Conservation (phyloP, 2,113 vertebrate species). For the Lates calcarifer region DNA sequence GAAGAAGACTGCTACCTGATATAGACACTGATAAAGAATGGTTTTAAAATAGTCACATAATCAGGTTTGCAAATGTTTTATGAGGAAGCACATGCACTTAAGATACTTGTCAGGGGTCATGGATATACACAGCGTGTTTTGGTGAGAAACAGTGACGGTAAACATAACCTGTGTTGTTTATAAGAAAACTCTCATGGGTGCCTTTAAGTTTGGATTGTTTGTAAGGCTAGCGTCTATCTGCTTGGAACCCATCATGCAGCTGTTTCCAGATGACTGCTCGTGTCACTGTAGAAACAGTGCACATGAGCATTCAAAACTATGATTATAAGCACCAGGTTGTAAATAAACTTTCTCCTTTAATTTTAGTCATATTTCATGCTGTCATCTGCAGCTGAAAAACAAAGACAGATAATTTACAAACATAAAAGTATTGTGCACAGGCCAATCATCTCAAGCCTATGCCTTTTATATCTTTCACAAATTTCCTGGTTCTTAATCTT, state of each 20-base stretch:
- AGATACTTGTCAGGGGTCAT: not conserved
- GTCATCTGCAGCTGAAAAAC: not conserved
- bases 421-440: not conserved
- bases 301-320: not conserved
- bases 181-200: not conserved
- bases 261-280: not conserved
- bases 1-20: not conserved
- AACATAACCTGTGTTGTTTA: not conserved
- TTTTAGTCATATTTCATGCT: not conserved
- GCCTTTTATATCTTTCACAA: conserved; percentile 6
- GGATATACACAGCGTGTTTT: not conserved
- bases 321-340: not conserved
- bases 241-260: not conserved
- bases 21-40: no score
- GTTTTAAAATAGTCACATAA: not conserved
- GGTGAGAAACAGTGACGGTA: not conserved
- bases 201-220: not conserved
- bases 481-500: conserved; percentile 2
- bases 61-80: not conserved
- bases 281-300: not conserved
- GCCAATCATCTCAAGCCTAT: not conserved
- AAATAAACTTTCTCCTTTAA: not conserved
- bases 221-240: not conserved
- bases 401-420: not conserved
- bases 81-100: not conserved